These are phyloP conservation scores for Heterotis niloticus DNA, from an alignment of 2,113 vertebrate species.

Conservation along the genomic window DNA sequence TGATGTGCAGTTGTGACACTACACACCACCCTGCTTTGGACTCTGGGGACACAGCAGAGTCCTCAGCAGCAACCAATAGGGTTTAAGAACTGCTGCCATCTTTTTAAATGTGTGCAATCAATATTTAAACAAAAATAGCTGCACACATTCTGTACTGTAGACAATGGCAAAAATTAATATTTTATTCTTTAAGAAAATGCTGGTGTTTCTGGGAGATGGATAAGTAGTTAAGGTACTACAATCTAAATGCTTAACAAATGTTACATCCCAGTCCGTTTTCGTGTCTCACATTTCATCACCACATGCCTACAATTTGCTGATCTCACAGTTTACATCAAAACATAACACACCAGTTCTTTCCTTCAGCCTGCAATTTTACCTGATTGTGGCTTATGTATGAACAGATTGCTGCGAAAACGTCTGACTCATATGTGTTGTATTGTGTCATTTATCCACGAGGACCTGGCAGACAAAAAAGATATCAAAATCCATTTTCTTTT, in stretches of 20 bases:
- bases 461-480: neutral
- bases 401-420: neutral
- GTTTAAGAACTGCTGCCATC: no score
- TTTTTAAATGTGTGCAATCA: no score
- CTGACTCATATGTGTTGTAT: constrained; percentile 13
- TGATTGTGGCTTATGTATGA: constrained; percentile 15
- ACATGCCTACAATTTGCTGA: constrained; percentile 12
- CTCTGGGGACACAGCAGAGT: no score
- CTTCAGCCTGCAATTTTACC: constrained; percentile 18
- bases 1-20: no score
- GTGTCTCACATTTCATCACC: constrained; percentile 2
- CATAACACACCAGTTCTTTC: neutral
- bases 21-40: no score
- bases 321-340: constrained; percentile 13
- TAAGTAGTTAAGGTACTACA: neutral
- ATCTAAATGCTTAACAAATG: neutral
- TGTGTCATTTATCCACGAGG: neutral
- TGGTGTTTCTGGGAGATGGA: neutral
- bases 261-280: neutral
- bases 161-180: no score
- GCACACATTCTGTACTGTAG: no score
- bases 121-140: no score
- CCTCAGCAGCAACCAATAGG: no score
- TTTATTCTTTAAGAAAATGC: neutral
- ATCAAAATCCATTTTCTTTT: neutral